Base-by-base conservation (phyloP, 1,140 invertebrate genomes). In the Schlechtendalia chinensis region DNA sequence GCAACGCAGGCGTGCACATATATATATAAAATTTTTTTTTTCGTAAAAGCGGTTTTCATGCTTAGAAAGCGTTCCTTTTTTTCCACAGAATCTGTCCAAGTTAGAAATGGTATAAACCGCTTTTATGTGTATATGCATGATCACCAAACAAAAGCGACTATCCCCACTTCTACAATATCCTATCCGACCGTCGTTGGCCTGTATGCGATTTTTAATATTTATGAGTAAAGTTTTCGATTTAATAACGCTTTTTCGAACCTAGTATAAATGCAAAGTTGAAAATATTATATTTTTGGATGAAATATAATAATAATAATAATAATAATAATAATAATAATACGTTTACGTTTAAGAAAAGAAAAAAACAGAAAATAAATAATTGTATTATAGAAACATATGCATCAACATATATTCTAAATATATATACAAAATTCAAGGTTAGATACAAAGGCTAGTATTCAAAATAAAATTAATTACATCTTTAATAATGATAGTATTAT, bases 131-230 rank as follows among this genome's bases (percentile, higher is more conserved):
- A 79, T 61, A 47, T 50, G 32, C 45, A 59, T 61, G 75, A 79
- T 79, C 56, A 39, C 75, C 75, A 63, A 79, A 79, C 58, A 79
- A 79, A 79, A 79, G 58, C 39, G 27, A 59, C 74, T 59, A 8
- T 8, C 32, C 50, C 50, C 71, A 19, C n/a, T 17, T 29, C 71
- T 50, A 32, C 50, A 27, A 24, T 45, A 24, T 45, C 54, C 72
- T 22, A 24, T 6, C 32, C 54, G n/a, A 56, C 72, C 72, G 54
- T 59, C 29, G 72, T 58, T 79, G 39, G 75, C 39, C 58, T 79
- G 75, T 63, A 47, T 27, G 58, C 75, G 58, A 79, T 79, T 79
- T 79, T 79, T 79, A 79, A 79, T 79, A 79, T 79, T 79, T 79
- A 79, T 50, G 75, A 63, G 75, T n/a, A 47, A 79, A 79, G 58